These are phyloP conservation scores for Leuciscus idus DNA, from an alignment of 2,113 vertebrate genomes.

Conservation along the genomic window DNA sequence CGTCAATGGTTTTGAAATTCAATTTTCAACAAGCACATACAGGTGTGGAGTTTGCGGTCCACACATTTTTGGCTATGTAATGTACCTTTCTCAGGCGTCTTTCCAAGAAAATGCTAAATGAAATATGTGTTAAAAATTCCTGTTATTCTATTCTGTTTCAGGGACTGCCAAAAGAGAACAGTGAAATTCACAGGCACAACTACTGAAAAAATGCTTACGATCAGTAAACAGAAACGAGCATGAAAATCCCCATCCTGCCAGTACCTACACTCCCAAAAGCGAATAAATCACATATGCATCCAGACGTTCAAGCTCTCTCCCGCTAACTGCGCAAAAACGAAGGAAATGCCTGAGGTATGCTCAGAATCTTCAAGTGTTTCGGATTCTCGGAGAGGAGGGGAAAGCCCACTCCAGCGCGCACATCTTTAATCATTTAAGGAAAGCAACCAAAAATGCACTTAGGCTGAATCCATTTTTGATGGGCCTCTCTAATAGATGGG, in stretches of 20 bases:
- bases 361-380: constrained; percentile 37
- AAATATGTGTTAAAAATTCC: neutral
- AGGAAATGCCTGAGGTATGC: constrained; percentile 28
- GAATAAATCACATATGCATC: constrained; percentile 40
- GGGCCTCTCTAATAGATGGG: constrained; percentile 83
- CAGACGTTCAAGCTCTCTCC: constrained; percentile 25
- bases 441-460: constrained; percentile 78
- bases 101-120: neutral
- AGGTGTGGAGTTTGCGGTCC: neutral
- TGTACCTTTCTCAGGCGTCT: neutral
- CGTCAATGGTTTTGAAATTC: neutral
- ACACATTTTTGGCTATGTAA: neutral
- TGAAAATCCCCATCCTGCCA: constrained; percentile 14
- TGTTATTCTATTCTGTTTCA: constrained; percentile 3
- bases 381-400: constrained; percentile 52
- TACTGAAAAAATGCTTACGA: constrained; percentile 12
- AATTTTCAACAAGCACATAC: neutral
- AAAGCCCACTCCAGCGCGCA: constrained; percentile 78
- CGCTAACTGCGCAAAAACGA: constrained; percentile 22
- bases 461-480: constrained; percentile 89
- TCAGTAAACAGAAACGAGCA: constrained; percentile 26
- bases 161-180: neutral
- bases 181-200: constrained; percentile 7
- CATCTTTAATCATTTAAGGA: constrained; percentile 82
- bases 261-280: neutral